Conservation (phyloP, 2,113 vertebrate genomes). For the Ancistrus triradiatus region DNA sequence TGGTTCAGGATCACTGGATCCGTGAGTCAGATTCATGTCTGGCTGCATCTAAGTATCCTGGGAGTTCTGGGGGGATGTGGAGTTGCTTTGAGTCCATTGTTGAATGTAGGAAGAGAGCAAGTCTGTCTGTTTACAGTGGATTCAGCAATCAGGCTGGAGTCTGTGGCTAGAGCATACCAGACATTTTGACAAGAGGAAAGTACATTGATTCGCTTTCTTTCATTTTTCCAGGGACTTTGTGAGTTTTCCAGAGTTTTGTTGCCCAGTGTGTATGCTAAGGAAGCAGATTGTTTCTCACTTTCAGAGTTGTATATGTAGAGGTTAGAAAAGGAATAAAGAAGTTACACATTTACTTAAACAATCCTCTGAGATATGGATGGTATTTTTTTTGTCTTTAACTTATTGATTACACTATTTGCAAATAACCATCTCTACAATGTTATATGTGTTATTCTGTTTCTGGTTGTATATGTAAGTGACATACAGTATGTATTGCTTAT, state of each 20-base stretch:
- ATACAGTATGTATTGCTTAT: too few species aligned
- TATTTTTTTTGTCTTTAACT: too few species aligned
- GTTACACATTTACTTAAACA: too few species aligned
- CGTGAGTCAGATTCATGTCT: neutral
- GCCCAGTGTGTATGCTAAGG: conserved; percentile 57
- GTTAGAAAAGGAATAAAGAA: too few species aligned
- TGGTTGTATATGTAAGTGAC: too few species aligned
- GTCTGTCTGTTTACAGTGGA: conserved; percentile 60
- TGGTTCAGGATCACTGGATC: conserved; percentile 20
- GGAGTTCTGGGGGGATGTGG: conserved; percentile 34
- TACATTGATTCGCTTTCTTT: conserved; percentile 63
- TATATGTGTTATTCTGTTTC: too few species aligned
- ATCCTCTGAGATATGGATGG: too few species aligned
- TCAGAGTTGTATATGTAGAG: neutral
- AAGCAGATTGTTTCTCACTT: conserved; percentile 47
- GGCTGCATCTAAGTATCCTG: conserved; percentile 21
- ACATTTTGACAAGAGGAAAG: conserved; percentile 78
- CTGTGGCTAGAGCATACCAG: conserved; percentile 77
- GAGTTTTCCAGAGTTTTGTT: conserved; percentile 47
- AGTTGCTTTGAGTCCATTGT: conserved; percentile 47
- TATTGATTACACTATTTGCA: too few species aligned
- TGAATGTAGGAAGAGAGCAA: conserved; percentile 44
- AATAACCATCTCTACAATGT: too few species aligned
- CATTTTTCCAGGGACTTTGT: conserved; percentile 41
- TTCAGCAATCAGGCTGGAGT: conserved; percentile 73